These are phyloP conservation scores for Aphaenogaster rudis DNA, from an alignment of 1,140 invertebrate genomes.

Conservation along the genomic window DNA sequence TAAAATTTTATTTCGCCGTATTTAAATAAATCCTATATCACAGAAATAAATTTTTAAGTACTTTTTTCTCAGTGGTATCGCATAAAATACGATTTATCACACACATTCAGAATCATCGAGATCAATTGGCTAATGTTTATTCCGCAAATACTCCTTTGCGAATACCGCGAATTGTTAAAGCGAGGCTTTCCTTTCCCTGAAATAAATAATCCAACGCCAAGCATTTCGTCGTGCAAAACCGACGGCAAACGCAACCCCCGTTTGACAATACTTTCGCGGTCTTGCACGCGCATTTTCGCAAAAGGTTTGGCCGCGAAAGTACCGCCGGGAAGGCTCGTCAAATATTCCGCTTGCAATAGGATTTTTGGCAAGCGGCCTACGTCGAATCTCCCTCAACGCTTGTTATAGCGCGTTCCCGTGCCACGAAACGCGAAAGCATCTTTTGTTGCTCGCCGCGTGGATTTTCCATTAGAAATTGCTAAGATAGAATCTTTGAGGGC, in stretches of 20 bases:
- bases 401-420: constrained; percentile 52
- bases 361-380: constrained; percentile 67
- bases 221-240: neutral
- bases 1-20: too few species aligned
- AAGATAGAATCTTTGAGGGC: constrained; percentile 18
- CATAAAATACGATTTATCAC: neutral
- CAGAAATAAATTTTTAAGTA: too few species aligned
- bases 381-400: constrained; percentile 21
- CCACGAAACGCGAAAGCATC: constrained; percentile 2
- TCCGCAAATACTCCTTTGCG: neutral
- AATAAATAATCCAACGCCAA: constrained; percentile 46
- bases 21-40: too few species aligned
- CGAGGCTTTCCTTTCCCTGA: neutral
- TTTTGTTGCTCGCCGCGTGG: constrained; percentile 34
- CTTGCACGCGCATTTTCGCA: neutral
- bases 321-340: constrained; percentile 29
- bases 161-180: constrained; percentile 15
- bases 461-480: constrained; percentile 61
- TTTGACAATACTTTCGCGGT: constrained; percentile 54
- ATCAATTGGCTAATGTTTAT: constrained; percentile 30
- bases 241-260: neutral
- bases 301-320: constrained; percentile 17
- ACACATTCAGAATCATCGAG: neutral
- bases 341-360: constrained; percentile 64
- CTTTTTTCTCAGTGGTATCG: neutral